Base-by-base conservation (phyloP, 1,140 invertebrate genomes). In the Drosophila novamexicana region DNA sequence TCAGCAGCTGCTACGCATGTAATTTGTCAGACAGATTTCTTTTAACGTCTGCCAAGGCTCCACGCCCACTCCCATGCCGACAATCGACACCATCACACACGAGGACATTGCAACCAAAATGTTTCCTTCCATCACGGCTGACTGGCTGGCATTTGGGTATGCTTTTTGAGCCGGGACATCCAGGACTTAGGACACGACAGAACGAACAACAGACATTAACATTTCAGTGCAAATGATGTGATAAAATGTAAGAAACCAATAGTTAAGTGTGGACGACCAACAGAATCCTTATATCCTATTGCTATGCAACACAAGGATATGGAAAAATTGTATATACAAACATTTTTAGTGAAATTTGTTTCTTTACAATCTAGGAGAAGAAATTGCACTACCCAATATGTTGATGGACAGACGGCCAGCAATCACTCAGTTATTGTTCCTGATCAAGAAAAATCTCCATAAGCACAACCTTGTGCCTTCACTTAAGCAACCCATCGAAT, bases 21-120 rank as follows among this genome's bases (percentile, higher is more conserved):
- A 89, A 89, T 83, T 89, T 88, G 80, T 89, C 83, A 80, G 84
- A 83, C 73, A 83, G 84, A 88, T 88, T 89, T 80, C 84, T 75
- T 80, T 77, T 63, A 73, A 66, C 76, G 62, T 59, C 76, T 59
- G 68, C 50, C 81, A 71, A 63, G 59, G 47, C 29, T 40, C n/a
- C 18, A 16, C n/a, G 12, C 32, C 42, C 75, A 66, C 49, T 34
- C 44, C 29, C 12, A n/a, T n/a, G 5, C 29, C 45, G n/a, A 36
- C 34, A 56, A 77, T 59, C 65, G 57, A 45, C 67, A 63, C 78
- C 78, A 47, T 7, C 73, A 70, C 77, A 54, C 34, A 54, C 52
- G 32, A 36, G 32, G 61, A 65, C 64, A 81, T 78, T 84, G 81
- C 81, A 74, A 53, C 77, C 66, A 80, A 84, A 84, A 65, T 77